Evolutionary conservation across 2,888 invertebrate genomes (phyloP), one percentile per base, ranked within the genome.

Genomic region (Nasonovia ribisnigri): DNA sequence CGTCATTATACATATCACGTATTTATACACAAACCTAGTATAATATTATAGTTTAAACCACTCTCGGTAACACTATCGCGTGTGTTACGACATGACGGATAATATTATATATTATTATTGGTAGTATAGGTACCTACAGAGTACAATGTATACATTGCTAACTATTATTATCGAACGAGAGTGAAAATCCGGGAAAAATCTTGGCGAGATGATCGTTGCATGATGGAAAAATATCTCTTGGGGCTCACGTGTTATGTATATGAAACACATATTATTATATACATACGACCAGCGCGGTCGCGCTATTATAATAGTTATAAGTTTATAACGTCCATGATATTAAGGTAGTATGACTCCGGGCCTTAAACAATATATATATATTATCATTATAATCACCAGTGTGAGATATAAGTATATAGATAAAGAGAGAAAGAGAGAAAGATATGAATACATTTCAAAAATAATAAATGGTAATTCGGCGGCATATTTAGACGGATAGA

Each of bases 381-480:
- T 43, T 54, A 88, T 87, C 8, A 11, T 67, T 20, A 16, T 48
- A 11, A 43, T 42, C 3, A 67, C 11, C 29, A 24, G 24, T n/a
- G 26, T 8, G 48, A 77, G 48, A 42, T 11, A 51, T 36, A 77
- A 36, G 20, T 20, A 77, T 6, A 57, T 26, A 57, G 57, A 91
- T 29, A 42, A 20, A 84, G n/a, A 87, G 57, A 57, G 57, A 84
- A n/a, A 91, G 43, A 43, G 46, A 60, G 26, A 51, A 8, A 84
- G 10, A 84, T 10, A 48, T 42, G 51, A 42, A 20, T 51, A 29
- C 36, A 6, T n/a, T 57, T 29, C 13, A 84, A 91, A 86, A 86
- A 91, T 43, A 57, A 48, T 24, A 91, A 54, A 88, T 54, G 77
- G 43, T 88, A 77, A 92, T 92, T 92, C 43, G 51, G 36, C 88